Evolutionary conservation across 2,113 vertebrate genomes (phyloP).

Genomic region (Megalops atlanticus): DNA sequence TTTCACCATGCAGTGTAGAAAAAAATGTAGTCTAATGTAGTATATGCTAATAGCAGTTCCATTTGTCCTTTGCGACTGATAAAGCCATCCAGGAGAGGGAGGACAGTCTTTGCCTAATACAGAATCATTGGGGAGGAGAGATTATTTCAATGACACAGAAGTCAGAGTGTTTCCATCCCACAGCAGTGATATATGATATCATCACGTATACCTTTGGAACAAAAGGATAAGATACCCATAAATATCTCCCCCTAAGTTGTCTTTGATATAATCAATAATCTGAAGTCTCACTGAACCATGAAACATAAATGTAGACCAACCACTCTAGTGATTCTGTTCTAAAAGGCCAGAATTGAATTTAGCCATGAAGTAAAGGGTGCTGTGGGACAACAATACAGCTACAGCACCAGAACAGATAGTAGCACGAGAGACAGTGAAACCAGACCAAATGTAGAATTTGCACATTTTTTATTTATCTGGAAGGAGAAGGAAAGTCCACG

Average conservation of each 20-base stretch:
- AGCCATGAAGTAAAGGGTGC: not conserved
- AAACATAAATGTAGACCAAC: not conserved
- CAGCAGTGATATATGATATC: too few species aligned
- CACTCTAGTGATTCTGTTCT: not conserved
- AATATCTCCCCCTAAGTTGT: not conserved
- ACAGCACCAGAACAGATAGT: too few species aligned
- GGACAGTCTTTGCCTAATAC: not conserved
- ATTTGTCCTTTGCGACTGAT: not conserved
- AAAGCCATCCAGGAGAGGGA: not conserved
- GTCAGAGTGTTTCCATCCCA: too few species aligned
- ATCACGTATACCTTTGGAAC: too few species aligned
- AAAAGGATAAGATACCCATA: not conserved
- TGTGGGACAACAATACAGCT: not conserved
- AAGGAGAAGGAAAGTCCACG: not conserved
- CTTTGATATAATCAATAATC: not conserved
- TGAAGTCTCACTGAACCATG: not conserved
- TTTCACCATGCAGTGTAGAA: too few species aligned
- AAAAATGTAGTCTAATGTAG: too few species aligned
- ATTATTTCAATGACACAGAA: too few species aligned
- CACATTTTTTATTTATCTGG: not conserved
- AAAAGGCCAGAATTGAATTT: not conserved
- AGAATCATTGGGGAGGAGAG: not conserved
- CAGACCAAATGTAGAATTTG: not conserved
- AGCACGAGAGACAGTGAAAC: not conserved
- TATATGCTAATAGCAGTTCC: not conserved